Evolutionary conservation across 2,797 vertebrate genomes (phyloP).

Genomic region (Gorsachius magnificus): DNA sequence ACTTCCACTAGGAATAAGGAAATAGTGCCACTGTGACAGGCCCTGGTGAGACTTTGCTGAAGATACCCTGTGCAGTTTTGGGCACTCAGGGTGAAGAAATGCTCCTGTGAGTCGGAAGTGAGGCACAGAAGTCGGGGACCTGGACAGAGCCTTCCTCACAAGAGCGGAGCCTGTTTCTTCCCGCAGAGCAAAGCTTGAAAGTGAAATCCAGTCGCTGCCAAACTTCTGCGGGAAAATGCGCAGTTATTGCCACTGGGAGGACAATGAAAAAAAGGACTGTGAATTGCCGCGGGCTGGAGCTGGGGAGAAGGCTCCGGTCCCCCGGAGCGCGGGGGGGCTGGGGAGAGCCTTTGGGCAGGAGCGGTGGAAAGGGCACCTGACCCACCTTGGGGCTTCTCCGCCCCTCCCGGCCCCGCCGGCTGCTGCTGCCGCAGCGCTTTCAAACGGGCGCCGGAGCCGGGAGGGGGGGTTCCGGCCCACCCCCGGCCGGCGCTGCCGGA

Average conservation of each 20-base stretch:
- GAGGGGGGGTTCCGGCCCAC: no score
- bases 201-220: accelerated
- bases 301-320: background rate
- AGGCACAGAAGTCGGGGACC: accelerated
- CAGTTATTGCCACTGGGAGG: accelerated
- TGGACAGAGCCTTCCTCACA: background rate
- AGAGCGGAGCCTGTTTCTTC: background rate
- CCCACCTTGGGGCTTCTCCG: background rate
- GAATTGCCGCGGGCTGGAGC: background rate
- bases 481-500: background rate
- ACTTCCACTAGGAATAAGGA: background rate
- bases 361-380: background rate
- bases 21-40: background rate
- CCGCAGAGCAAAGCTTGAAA: background rate
- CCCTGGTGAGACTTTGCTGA: accelerated
- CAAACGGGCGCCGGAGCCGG: background rate
- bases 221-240: background rate
- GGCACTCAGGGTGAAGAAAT: no score
- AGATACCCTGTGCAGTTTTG: background rate
- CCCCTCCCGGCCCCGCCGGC: background rate
- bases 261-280: no score
- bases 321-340: accelerated
- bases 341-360: background rate
- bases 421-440: background rate
- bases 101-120: accelerated